A percentile compares a stretch with the other conserved stretches of the same genome.
Evolutionary conservation across 2,797 vertebrate genomes (phyloP).

Genomic region (Adelosebastes latens): DNA sequence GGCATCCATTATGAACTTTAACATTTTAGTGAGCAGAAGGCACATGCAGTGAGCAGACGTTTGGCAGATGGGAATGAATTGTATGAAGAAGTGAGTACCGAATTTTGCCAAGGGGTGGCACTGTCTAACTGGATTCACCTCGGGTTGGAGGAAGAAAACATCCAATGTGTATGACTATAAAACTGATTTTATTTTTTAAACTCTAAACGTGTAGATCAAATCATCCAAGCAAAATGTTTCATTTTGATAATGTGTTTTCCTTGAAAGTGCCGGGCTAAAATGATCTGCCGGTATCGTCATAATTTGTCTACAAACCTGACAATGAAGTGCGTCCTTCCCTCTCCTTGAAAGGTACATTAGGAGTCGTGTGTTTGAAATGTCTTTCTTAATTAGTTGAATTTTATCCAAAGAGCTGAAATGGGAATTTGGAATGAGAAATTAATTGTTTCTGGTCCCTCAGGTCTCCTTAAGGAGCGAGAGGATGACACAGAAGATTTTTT

Average conservation of each 20-base stretch:
- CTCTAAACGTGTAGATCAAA: not conserved
- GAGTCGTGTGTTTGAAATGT: constrained; percentile 22
- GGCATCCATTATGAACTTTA: not conserved
- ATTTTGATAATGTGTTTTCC: not conserved
- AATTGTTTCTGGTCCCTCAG: constrained; percentile 39
- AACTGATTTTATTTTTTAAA: not conserved
- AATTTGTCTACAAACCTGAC: constrained; percentile 22
- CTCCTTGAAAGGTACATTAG: constrained; percentile 12
- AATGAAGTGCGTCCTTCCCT: not conserved
- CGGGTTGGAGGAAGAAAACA: not conserved
- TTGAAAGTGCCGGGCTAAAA: not conserved
- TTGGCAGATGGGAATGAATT: not conserved
- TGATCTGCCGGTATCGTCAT: not conserved
- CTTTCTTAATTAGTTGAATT: constrained; percentile 34
- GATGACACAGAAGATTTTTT: constrained; percentile 29
- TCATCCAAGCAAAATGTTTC: not conserved
- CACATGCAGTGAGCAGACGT: not conserved
- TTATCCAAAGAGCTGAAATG: constrained; percentile 33
- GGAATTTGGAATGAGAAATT: constrained; percentile 28
- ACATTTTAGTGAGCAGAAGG: not conserved
- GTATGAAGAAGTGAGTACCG: not conserved
- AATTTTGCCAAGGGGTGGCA: constrained; percentile 55
- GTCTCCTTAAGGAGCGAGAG: constrained; percentile 25
- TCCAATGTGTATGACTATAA: not conserved
- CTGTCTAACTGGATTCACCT: constrained; percentile 37